Evolutionary conservation across 2,888 invertebrate species (phyloP), one percentile per base, ranked within the genome.

Genomic region (Doris montereyensis): DNA sequence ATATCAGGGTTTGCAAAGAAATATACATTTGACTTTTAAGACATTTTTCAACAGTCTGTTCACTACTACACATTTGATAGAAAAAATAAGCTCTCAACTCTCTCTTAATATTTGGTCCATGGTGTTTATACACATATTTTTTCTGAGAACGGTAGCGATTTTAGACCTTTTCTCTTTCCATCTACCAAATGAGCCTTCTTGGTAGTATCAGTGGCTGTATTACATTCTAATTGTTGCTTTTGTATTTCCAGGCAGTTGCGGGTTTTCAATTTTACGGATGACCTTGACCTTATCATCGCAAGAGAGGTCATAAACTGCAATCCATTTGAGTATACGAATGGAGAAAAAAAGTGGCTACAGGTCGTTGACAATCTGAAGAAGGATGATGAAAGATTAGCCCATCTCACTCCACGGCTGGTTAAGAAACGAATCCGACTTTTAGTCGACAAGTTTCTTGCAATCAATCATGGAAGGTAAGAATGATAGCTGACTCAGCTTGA

Each of bases 241-340:
- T 41, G 5, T 41, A 5, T 41, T 17, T 17, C 52, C 52, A 41
- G 52, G 17, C 5, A 41, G 5, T 41, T 41, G 5, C 52, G 52
- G 17, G 52, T 41, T 41, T 79, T 79, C 35, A 75, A 68, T 62
- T 79, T 79, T 72, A 62, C 79, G n/a, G 79, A 79, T 62, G 79
- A 79, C 60, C n/a, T 79, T 52, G 79, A 79, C 58, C 70, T 79
- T 5, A 74, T 76, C 21, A 79, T 79, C 41, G 76, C 79, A 0
- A 79, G 75, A 79, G 79, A 70, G 24, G 79, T 79, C 8, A 58
- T 76, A 57, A 65, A 76, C n/a, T 71, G 72, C 52, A 79, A 79
- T 35, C 79, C 79, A 32, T 79, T 79, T 60, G 32, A 58, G n/a
- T n/a, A 67, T 0, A 71, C 75, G 76, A 79, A 76, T 24, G 68